Evolutionary conservation across 2,797 vertebrate species (phyloP).

Genomic region (Molossus molossus): DNA sequence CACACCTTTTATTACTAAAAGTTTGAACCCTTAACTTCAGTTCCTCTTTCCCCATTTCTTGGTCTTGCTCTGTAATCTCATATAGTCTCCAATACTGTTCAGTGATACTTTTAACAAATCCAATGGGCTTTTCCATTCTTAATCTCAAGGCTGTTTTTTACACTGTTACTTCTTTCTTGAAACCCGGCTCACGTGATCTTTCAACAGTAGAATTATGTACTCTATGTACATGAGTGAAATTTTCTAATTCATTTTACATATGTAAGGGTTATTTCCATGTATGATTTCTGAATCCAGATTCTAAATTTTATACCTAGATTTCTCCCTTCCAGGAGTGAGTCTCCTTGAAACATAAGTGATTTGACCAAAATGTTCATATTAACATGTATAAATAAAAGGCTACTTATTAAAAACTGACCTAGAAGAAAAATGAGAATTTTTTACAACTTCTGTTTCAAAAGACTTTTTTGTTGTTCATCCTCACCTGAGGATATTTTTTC

Average conservation of each 20-base stretch:
- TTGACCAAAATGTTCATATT: background rate
- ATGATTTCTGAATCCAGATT: background rate
- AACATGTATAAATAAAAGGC: background rate
- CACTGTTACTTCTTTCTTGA: background rate
- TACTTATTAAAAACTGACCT: constrained; percentile 31
- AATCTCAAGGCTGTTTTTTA: background rate
- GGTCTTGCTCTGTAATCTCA: background rate
- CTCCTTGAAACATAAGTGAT: background rate
- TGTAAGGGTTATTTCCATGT: background rate
- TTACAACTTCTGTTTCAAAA: background rate
- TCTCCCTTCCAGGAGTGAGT: background rate
- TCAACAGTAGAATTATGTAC: background rate
- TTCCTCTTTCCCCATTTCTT: background rate
- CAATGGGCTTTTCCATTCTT: background rate
- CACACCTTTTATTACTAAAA: constrained; percentile 3
- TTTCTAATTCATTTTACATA: background rate
- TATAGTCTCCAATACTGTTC: background rate
- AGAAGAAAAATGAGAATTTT: constrained; percentile 23
- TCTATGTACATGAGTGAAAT: background rate
- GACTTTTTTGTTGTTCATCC: too few species aligned
- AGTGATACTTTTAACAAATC: background rate
- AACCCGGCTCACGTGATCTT: background rate
- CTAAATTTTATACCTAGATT: constrained; percentile 27
- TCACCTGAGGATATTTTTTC: too few species aligned
- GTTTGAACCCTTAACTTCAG: background rate